These are phyloP conservation scores for Crepidodera aurea DNA, from an alignment of 2,888 invertebrate species.

Conservation along the genomic window DNA sequence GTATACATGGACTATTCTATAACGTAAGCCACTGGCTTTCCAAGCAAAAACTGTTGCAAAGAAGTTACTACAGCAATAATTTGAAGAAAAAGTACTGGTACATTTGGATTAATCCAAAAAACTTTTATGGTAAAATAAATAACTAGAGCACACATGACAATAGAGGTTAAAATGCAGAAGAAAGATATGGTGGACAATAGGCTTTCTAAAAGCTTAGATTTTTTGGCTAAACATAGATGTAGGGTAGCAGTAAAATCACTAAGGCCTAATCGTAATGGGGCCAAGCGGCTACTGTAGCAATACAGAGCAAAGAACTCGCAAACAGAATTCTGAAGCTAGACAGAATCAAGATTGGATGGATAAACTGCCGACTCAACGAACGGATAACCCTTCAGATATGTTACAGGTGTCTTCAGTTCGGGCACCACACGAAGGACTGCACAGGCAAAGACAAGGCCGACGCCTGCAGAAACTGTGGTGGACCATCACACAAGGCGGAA, in stretches of 20 bases:
- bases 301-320: slow-evolving; percentile 1
- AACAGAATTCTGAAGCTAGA: slow-evolving; percentile 1
- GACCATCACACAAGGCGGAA: slow-evolving; percentile 17
- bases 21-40: too few relatives aligned
- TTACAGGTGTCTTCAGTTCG: slow-evolving; percentile 24
- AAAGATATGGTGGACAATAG: too few relatives aligned
- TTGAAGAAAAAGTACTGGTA: too few relatives aligned
- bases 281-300: neutral
- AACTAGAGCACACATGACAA: too few relatives aligned
- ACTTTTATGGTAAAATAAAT: too few relatives aligned
- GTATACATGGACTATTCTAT: too few relatives aligned
- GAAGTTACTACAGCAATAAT: too few relatives aligned
- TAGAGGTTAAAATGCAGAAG: too few relatives aligned
- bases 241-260: slow-evolving; percentile 1
- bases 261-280: neutral
- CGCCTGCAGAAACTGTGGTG: slow-evolving; percentile 17
- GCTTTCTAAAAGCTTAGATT: too few relatives aligned
- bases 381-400: slow-evolving; percentile 12
- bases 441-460: slow-evolving; percentile 17
- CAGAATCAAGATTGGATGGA: slow-evolving; percentile 20
- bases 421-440: slow-evolving; percentile 21
- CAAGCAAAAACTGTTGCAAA: too few relatives aligned
- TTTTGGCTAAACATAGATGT: too few relatives aligned
- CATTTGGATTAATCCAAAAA: too few relatives aligned
- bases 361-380: slow-evolving; percentile 11